Conservation (phyloP, 2,797 vertebrate genomes). For the Onychomys torridus region DNA sequence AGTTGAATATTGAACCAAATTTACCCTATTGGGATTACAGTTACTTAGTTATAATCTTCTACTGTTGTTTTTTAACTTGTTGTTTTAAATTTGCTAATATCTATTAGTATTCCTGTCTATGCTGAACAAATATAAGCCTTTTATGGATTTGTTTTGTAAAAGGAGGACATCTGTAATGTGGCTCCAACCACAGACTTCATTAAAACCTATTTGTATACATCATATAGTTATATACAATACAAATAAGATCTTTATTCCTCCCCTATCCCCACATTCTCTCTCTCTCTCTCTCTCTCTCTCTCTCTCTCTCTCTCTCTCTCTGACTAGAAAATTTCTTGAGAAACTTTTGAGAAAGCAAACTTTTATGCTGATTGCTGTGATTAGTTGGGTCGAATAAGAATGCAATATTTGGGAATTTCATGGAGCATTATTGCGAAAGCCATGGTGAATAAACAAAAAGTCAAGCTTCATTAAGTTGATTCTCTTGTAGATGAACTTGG, state of each 20-base stretch:
- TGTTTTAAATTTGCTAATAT: not conserved
- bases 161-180: not conserved
- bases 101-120: not conserved
- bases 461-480: slow-evolving; percentile 38
- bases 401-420: slow-evolving; percentile 64
- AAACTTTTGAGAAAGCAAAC: slow-evolving; percentile 3
- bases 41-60: not conserved
- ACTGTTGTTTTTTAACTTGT: not conserved
- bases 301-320: not conserved
- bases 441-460: slow-evolving; percentile 53
- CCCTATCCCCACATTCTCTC: no score
- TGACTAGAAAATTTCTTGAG: not conserved
- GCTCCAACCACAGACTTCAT: not conserved
- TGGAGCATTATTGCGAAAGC: slow-evolving; percentile 40
- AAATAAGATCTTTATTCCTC: not conserved
- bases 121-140: not conserved
- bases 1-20: not conserved
- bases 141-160: not conserved
- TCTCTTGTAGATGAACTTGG: slow-evolving; percentile 36
- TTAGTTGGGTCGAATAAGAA: slow-evolving; percentile 45
- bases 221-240: not conserved
- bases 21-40: not conserved
- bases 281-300: not conserved
- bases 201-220: not conserved
- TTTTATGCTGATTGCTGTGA: slow-evolving; percentile 58